These are phyloP conservation scores for Rhizoglyphus robini DNA, from an alignment of 1,140 invertebrate species.

Conservation along the genomic window DNA sequence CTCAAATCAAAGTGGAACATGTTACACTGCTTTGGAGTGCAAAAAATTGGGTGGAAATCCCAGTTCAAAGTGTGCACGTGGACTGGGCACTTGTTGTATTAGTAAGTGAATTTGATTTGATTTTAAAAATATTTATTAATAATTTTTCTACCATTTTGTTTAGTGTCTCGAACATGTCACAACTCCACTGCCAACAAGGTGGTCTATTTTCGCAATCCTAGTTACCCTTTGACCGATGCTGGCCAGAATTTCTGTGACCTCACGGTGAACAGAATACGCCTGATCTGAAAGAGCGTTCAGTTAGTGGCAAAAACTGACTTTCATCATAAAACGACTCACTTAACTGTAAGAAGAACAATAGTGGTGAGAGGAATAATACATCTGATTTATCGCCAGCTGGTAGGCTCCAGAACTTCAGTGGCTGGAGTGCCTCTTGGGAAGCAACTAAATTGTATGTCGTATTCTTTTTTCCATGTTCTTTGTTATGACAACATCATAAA, in stretches of 20 bases:
- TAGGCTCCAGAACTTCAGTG: too few relatives aligned
- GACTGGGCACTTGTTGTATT: constrained; percentile 31
- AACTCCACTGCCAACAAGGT: constrained; percentile 24
- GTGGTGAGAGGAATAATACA: too few relatives aligned
- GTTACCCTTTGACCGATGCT: constrained; percentile 26
- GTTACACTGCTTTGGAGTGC: constrained; percentile 40
- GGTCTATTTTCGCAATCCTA: constrained; percentile 25
- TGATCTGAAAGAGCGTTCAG: too few relatives aligned
- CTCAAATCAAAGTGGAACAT: constrained; percentile 44
- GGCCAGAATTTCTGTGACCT: constrained; percentile 41
- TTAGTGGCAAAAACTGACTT: too few relatives aligned
- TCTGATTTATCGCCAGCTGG: too few relatives aligned
- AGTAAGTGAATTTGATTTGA: constrained; percentile 23
- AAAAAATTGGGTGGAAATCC: constrained; percentile 25
- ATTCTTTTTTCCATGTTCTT: too few relatives aligned
- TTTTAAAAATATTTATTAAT: neutral
- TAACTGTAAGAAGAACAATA: too few relatives aligned
- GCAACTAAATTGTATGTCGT: too few relatives aligned
- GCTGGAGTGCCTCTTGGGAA: too few relatives aligned
- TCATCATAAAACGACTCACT: too few relatives aligned
- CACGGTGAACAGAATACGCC: too few relatives aligned
- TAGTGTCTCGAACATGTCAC: constrained; percentile 24
- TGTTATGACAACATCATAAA: too few relatives aligned
- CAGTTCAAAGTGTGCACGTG: constrained; percentile 27
- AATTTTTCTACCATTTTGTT: neutral